Base-by-base conservation (phyloP, 2,888 invertebrate species). In the Odontocolon sp. region DNA sequence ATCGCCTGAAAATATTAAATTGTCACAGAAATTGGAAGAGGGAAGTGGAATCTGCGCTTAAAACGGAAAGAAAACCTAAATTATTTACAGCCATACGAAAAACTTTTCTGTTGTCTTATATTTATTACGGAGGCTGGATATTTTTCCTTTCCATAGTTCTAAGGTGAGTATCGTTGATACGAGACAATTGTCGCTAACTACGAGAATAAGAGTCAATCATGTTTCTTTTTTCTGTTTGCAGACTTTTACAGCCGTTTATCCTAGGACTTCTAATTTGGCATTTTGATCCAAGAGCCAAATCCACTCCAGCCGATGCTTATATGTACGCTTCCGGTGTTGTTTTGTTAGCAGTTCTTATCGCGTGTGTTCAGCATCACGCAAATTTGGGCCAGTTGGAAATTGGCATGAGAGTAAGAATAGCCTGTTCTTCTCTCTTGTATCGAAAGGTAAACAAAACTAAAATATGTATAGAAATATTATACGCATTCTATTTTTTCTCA, bases 391-490 rank as follows among this genome's bases (percentile, higher is more conserved):
- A 92, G 84, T 91, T 92, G 81, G 92, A 94, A 80, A 92, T 96
- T 50, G 96, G 97, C 56, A 95, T 96, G 95, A 91, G 94, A 86
- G 92, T 96, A 66, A 91, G 96, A 82, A 92, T 96, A 64, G 96
- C 96, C 0, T 93, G 94, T 83, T 96, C 96, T 86, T 95, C 96
- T 0, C 89, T 97, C n/a, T 89, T 97, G 77, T 97, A 96, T 87
- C 93, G 96, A 91, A 97, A 97, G 93, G 96, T 96, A 90, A 81
- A 52, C 36, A 28, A 63, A 18, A 16, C 1, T 16, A 31, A 21
- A 1, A 33, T 9, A 4, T 33, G 16, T 3, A 40, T 0, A 57
- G 14, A 45, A 42, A 11, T 14, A 57, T 31, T 31, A 6, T n/a
- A n/a, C 50, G 1, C 11, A 21, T 28, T 1, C 31, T 45, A 45